Base-by-base conservation (phyloP, 2,797 vertebrate species). In the Pipistrellus pygmaeus region DNA sequence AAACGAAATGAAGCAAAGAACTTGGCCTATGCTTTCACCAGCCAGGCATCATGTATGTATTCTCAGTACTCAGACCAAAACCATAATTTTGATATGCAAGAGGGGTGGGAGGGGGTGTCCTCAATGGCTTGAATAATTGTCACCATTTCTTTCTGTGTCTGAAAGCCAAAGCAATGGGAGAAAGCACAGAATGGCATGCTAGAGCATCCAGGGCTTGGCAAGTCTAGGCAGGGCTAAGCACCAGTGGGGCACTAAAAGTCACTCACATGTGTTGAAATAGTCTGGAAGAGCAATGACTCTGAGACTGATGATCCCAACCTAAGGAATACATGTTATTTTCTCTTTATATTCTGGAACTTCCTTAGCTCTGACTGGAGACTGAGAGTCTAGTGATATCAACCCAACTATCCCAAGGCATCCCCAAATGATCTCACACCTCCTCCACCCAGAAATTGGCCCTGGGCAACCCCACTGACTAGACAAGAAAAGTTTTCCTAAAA, bases 1-100 rank as follows among this genome's bases (percentile, higher is more conserved):
- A 92, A 95, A 48, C 44, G 38, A 60, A 84, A 51, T 18, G 15
- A 95, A 78, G 35, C 48, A 94, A 48, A 83, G 18, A 73, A 41
- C 30, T 88, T 82, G 21, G 30, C 18, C 20, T 71, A 2, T n/a
- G 5, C 18, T 66, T 15, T 44, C 41, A 27, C 38, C 72, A 68
- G 5, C 17, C 21, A 60, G 11, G 30, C 18, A 41, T 57, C 23
- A n/a, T 21, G 5, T 35, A 30, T 66, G 64, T 38, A 78, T 75
- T 85, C 44, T 83, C 32, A 72, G 1, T n/a, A 71, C 46, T 85
- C 44, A 77, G 68, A 66, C 20, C 2, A 25, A 77, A 76, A 76
- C 5, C 5, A 71, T 32, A 35, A 9, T 15, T 13, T 78, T 41
- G 18, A 82, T 46, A 75, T 55, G 23, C 35, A 41, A 27, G 38